Evolutionary conservation across 2,888 invertebrate species (phyloP), one percentile per base, ranked within the genome.

Genomic region (Megaustenia siamemsis): DNA sequence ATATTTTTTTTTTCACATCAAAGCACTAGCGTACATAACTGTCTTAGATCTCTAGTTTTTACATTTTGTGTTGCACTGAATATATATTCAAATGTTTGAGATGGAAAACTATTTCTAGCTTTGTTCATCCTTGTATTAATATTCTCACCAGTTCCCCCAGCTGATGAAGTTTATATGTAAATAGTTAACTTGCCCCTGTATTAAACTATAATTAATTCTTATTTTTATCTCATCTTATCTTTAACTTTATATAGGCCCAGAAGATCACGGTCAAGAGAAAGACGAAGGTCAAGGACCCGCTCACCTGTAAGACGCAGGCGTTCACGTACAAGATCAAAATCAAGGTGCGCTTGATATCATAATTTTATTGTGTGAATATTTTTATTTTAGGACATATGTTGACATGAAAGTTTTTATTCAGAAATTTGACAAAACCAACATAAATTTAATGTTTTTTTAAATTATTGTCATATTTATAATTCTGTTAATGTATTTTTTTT

Each of bases 261-360:
- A 24, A 79, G 86, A 21, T 87, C 87, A 68, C 83, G 88, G 56
- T 86, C 88, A 24, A 78, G 86, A 32, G 86, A 87, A 6, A 79
- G 87, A 45, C 87, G 89, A 80, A 85, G 89, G 56, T 90, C 90
- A 69, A 88, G 91, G 71, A 91, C 91, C 75, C 87, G 90, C 56
- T 90, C 91, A 60, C 87, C 89, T 1, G 93, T 96, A 10, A 95
- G 90, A 40, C 88, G 89, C 18, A 87, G 88, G 49, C 86, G 89
- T 43, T 89, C 89, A 18, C 87, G 89, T n/a, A 87, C 90, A 21
- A 88, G 89, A 60, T 88, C 69, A 43, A 79, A 49, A 49, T 71
- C 45, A 40, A 5, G 5, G n/a, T 21, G 18, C 32, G 28, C 21
- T 73, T 40, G 18, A 18, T 71, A 28, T 35, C 32, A 43, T 49